phyloP scores from a whole-genome alignment of 2,113 vertebrate species.

The Pithys albifrons region DNA sequence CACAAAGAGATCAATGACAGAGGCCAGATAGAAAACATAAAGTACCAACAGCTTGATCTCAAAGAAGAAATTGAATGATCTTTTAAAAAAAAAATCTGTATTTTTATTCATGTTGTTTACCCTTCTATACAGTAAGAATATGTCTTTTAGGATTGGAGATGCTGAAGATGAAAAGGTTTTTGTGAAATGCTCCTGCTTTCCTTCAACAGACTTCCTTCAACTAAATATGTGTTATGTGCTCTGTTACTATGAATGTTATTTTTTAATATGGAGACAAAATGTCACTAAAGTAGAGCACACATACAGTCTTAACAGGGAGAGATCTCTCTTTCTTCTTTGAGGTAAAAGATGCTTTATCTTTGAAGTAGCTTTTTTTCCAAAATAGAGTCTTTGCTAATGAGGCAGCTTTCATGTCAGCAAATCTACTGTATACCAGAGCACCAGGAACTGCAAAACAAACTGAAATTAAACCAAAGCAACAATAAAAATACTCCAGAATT shows the following conservation, averaged over 20 bases:
- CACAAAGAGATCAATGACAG: not conserved
- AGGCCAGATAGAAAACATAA: not conserved
- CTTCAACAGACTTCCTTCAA: constrained; percentile 1
- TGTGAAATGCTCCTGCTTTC: not conserved
- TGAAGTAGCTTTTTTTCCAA: constrained; percentile 45
- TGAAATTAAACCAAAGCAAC: constrained; percentile 16
- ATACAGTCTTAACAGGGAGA: not conserved
- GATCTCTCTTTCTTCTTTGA: constrained; percentile 33
- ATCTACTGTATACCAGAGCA: not conserved
- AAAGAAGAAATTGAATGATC: not conserved
- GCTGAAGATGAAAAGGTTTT: constrained; percentile 35
- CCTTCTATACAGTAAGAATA: not conserved
- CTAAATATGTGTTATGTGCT: constrained; percentile 12
- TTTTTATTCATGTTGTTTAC: constrained; percentile 26
- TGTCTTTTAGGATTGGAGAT: not conserved
- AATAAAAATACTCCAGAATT: not conserved
- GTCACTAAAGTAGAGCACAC: constrained; percentile 43
- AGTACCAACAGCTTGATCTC: not conserved
- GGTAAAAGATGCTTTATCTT: constrained; percentile 32
- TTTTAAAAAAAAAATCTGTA: not conserved
- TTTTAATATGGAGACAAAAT: not conserved
- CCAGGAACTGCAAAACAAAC: constrained; percentile 11
- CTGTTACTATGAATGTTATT: constrained; percentile 5
- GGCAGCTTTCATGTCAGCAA: constrained; percentile 50
- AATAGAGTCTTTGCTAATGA: constrained; percentile 55